Evolutionary conservation across 2,113 vertebrate genomes (phyloP).

Genomic region (Melanerpes formicivorus): DNA sequence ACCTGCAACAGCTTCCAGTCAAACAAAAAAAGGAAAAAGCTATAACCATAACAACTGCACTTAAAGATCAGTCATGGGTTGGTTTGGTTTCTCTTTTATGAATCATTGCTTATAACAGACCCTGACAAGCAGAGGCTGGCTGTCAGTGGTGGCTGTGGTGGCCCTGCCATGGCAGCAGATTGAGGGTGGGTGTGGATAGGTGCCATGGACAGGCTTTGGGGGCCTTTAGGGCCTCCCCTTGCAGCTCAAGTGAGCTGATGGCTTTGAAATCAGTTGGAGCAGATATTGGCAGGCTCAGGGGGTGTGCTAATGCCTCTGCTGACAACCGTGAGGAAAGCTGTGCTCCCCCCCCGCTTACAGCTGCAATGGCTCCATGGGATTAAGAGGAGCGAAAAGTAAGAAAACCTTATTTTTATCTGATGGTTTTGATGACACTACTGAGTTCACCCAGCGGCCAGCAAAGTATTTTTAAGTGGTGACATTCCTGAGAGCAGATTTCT

Average conservation of each 20-base stretch:
- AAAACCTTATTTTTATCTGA: not conserved
- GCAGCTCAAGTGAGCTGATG: rapidly evolving
- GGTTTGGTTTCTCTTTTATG: not conserved
- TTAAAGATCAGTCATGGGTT: rapidly evolving
- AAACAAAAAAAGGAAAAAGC: not conserved
- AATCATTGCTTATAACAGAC: rapidly evolving
- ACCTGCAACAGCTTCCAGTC: not conserved
- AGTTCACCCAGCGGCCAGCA: constrained; percentile 10
- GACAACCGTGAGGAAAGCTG: rapidly evolving
- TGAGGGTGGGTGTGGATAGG: rapidly evolving
- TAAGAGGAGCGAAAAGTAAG: not conserved
- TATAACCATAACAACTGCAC: not conserved
- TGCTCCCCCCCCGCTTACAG: not conserved
- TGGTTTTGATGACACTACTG: not conserved
- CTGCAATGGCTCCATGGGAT: rapidly evolving
- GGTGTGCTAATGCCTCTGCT: too few species aligned
- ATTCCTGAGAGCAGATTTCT: not conserved
- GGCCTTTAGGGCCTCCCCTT: too few species aligned
- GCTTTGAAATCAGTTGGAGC: not conserved
- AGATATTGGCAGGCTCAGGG: too few species aligned
- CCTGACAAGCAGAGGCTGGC: too few species aligned
- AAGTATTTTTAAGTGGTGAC: constrained; percentile 18
- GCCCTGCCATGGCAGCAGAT: rapidly evolving
- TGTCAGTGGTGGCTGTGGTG: rapidly evolving
- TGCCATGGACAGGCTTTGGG: rapidly evolving